These are phyloP conservation scores for Ellobius talpinus DNA, from an alignment of 2,113 vertebrate species.

Conservation along the genomic window DNA sequence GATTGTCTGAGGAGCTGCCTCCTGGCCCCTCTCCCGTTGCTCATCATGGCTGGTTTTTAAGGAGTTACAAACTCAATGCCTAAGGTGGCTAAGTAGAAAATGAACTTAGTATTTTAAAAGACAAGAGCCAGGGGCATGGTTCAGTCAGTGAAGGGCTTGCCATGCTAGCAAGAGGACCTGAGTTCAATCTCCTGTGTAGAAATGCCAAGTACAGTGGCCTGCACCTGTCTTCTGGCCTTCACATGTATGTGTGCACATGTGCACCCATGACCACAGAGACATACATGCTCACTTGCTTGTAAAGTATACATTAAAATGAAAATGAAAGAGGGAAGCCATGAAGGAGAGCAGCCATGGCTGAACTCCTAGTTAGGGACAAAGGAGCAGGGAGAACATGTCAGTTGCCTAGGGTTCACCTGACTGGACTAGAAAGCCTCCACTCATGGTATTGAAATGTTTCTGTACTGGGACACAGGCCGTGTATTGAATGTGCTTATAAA, in stretches of 20 bases:
- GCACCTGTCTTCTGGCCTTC: neutral
- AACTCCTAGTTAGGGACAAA: neutral
- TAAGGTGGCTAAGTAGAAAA: neutral
- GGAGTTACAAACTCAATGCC: neutral
- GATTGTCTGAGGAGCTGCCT: neutral
- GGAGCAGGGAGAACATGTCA: neutral
- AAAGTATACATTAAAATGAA: neutral
- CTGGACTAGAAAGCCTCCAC: neutral
- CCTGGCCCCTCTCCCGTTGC: neutral
- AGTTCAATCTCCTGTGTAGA: neutral
- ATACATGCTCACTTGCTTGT: neutral
- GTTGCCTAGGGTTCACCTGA: fast-evolving
- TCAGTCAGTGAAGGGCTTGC: neutral
- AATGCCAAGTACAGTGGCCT: neutral
- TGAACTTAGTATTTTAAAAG: neutral
- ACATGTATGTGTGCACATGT: neutral
- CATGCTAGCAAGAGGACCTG: neutral
- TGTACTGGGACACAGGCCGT: too few relatives aligned
- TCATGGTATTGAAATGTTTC: neutral
- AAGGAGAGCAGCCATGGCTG: neutral
- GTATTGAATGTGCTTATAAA: neutral
- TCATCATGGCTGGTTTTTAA: conserved; percentile 4
- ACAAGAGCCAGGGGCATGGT: neutral
- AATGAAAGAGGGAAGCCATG: neutral
- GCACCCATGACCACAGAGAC: neutral